Conservation (phyloP, 2,797 vertebrate genomes). For the Paedocypris micromegethes region DNA sequence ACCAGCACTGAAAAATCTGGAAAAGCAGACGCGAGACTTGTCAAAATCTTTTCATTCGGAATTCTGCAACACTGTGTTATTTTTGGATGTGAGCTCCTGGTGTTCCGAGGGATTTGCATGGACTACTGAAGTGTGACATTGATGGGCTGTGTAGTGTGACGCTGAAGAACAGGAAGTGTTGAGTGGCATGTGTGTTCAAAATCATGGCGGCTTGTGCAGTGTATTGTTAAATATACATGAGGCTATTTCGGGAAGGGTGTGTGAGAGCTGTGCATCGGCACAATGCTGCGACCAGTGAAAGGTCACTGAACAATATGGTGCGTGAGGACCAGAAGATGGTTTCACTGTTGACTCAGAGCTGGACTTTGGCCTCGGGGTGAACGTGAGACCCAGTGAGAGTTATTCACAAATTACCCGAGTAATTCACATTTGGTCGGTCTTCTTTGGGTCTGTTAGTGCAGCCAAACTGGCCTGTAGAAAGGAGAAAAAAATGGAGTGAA, state of each 20-base stretch:
- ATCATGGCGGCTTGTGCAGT: conserved; percentile 30
- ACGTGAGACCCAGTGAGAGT: conserved; percentile 4
- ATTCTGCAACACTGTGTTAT: neutral
- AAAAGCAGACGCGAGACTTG: too few species aligned
- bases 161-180: conserved; percentile 44
- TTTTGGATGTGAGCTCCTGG: neutral
- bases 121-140: conserved; percentile 11
- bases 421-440: conserved; percentile 26
- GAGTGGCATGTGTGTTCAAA: conserved; percentile 43
- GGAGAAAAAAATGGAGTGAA: neutral
- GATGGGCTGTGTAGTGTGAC: neutral
- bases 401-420: neutral
- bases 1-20: neutral
- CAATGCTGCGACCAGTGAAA: conserved; percentile 40
- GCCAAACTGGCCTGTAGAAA: neutral
- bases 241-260: conserved; percentile 48
- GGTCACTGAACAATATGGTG: conserved; percentile 41
- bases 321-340: conserved; percentile 14
- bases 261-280: conserved; percentile 36
- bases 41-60: neutral
- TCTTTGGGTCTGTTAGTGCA: neutral
- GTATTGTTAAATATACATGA: conserved; percentile 45
- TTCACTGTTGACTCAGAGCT: conserved; percentile 9
- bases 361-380: conserved; percentile 1
- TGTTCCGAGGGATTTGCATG: neutral